Conservation (phyloP, 2,113 vertebrate genomes). For the Daphoenositta chrysoptera region DNA sequence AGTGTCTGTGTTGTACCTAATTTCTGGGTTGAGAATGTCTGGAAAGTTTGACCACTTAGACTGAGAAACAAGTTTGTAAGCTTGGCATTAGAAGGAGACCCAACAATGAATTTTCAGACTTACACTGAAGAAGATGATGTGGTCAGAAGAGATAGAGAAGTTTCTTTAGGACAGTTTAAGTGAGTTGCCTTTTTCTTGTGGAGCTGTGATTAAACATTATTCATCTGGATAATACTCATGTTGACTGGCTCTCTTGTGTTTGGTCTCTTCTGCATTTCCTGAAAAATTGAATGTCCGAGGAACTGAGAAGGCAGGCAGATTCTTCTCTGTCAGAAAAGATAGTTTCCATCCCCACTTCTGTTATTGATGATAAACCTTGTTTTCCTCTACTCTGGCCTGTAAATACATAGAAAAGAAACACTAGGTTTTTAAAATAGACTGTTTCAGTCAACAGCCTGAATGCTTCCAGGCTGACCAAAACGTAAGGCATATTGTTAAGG, state of each 20-base stretch:
- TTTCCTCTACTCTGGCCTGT: background rate
- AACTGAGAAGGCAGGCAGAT: background rate
- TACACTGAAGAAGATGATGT: background rate
- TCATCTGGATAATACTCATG: background rate
- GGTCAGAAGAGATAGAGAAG: background rate
- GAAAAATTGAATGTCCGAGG: background rate
- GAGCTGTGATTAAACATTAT: background rate
- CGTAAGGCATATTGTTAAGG: background rate
- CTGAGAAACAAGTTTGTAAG: background rate
- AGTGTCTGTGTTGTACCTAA: background rate
- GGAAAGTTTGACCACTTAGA: background rate
- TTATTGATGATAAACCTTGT: background rate
- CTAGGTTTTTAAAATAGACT: background rate
- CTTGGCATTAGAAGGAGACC: background rate
- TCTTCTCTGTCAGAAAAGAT: background rate
- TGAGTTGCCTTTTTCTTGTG: background rate
- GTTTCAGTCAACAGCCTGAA: background rate
- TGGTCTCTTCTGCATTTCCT: background rate
- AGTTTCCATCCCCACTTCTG: background rate
- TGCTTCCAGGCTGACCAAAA: background rate
- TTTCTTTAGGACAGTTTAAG: background rate
- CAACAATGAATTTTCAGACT: background rate
- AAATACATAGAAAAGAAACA: background rate
- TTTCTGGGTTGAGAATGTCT: background rate
- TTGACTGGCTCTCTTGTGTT: background rate